Conservation (phyloP, 2,113 vertebrate genomes). For the Halcyon senegalensis region DNA sequence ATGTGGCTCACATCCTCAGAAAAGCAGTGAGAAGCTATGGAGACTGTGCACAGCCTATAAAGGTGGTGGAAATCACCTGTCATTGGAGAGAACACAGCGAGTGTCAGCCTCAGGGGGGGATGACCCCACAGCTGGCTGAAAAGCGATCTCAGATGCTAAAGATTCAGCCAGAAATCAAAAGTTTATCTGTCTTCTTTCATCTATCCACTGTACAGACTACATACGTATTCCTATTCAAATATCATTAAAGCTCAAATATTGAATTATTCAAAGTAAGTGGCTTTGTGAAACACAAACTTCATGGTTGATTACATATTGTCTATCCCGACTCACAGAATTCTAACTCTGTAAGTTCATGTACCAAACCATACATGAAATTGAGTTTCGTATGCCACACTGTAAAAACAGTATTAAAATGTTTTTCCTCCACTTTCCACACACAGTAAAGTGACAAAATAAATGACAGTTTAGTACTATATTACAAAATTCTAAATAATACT, state of each 20-base stretch:
- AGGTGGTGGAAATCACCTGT: neutral
- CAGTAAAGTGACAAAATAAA: conserved; percentile 2
- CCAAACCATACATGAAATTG: neutral
- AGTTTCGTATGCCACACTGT: neutral
- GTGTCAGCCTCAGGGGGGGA: neutral
- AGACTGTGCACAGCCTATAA: rapidly evolving
- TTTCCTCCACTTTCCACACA: neutral
- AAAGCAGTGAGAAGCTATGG: neutral
- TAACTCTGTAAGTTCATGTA: neutral
- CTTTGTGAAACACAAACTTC: conserved; percentile 38
- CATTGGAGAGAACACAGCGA: rapidly evolving
- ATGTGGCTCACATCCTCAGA: neutral
- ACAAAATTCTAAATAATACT: conserved; percentile 7
- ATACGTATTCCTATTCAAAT: conserved; percentile 48
- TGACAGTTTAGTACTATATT: neutral
- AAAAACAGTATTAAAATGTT: conserved; percentile 19
- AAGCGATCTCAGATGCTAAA: neutral
- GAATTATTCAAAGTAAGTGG: conserved; percentile 56
- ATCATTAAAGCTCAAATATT: conserved; percentile 42
- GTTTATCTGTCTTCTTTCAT: neutral
- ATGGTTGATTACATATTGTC: conserved; percentile 11
- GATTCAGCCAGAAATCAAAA: neutral
- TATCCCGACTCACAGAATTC: neutral
- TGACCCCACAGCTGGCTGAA: rapidly evolving
- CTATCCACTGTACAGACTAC: neutral